Percentiles rank a stretch among this genome's conserved stretches.
These are phyloP conservation scores for Pyrrhia umbra DNA, from an alignment of 2,888 invertebrate genomes.

Conservation along the genomic window DNA sequence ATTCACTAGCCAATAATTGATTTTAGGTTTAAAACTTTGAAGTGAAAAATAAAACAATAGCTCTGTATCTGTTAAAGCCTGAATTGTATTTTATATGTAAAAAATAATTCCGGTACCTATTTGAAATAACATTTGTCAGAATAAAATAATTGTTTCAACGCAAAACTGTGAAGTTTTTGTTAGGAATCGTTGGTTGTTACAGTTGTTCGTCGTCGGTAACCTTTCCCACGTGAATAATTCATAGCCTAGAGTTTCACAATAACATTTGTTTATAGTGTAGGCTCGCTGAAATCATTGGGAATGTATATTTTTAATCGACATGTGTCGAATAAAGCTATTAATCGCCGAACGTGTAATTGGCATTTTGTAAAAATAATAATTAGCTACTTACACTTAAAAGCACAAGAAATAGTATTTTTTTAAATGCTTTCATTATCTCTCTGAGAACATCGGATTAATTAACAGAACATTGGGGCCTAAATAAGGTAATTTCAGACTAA, in stretches of 20 bases:
- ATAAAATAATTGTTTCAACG: slow-evolving; percentile 50
- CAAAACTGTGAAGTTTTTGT: slow-evolving; percentile 70
- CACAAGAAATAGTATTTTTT: neutral
- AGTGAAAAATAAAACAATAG: neutral
- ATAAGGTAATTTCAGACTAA: slow-evolving; percentile 23
- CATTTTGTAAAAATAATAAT: neutral
- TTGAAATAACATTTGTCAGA: slow-evolving; percentile 17
- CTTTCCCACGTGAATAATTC: slow-evolving; percentile 83
- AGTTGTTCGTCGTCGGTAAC: slow-evolving; percentile 73
- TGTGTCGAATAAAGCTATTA: neutral
- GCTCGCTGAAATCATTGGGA: slow-evolving; percentile 35
- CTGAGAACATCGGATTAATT: slow-evolving; percentile 9
- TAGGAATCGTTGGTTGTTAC: slow-evolving; percentile 72
- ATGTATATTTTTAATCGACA: slow-evolving; percentile 27
- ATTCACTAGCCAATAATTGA: too few species aligned
- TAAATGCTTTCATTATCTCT: neutral
- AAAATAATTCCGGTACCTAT: neutral
- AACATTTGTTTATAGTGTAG: slow-evolving; percentile 63
- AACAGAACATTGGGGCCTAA: slow-evolving; percentile 8
- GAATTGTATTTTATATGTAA: too few species aligned
- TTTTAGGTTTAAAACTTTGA: too few species aligned
- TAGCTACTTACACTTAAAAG: neutral
- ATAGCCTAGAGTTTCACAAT: slow-evolving; percentile 74
- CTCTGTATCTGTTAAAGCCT: neutral
- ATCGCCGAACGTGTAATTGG: neutral